Evolutionary conservation across 1,140 invertebrate species (phyloP), one percentile per base, ranked within the genome.

Genomic region (Sarcophaga peregrina): DNA sequence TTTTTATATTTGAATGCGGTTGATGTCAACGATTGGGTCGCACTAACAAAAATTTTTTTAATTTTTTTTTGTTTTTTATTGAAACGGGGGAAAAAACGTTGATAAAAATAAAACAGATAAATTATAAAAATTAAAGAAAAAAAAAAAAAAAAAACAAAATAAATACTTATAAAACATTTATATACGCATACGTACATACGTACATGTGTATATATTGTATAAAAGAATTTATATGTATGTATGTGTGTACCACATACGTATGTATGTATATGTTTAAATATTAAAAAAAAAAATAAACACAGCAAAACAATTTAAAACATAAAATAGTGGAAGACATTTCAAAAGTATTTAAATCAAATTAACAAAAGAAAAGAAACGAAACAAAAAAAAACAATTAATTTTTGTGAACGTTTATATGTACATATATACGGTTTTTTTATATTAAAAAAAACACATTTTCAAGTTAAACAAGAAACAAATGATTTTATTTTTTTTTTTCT

Each of bases 61-160:
- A n/a, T 62, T 13, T 62, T 62, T 62, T 62, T 62, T 62, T 5
- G 5, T 62, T 15, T 37, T 74, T 9, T 5, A 6, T 76, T 48
- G 17, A 76, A 47, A 17, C 15, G 62, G 62, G n/a, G 62, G 17
- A 68, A 68, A 68, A 17, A 68, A 17, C 17, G n/a, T 62, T 68
- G 62, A 68, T 68, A 68, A 68, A 68, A 68, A 68, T 68, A 68
- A 68, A 68, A 68, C 62, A 68, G 62, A 68, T 68, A 68, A 68
- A 68, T 68, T 68, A 68, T 68, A 68, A 68, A 52, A 68, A 68
- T 20, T 68, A 68, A 68, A 68, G 17, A 20, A 68, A 6, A 68
- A 7, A 68, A 20, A 68, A 68, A 8, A 25, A 25, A 68, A 68
- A 68, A 17, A 68, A 17, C 17, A 20, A 68, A 20, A 25, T 68